Evolutionary conservation across 2,113 vertebrate species (phyloP), one percentile per base, ranked within the genome.

Genomic region (Leiothrix lutea): DNA sequence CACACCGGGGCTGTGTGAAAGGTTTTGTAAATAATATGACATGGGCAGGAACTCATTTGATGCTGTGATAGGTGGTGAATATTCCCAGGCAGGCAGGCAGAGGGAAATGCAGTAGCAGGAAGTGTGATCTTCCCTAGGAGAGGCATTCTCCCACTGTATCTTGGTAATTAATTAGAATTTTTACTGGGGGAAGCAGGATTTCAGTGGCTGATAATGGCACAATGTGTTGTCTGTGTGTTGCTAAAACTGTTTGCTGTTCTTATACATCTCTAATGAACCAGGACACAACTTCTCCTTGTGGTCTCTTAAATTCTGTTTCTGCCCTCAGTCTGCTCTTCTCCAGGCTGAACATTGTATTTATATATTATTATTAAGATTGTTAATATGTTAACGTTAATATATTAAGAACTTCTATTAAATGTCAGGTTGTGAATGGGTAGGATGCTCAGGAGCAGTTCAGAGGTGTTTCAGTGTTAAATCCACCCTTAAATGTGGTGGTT

Each of bases 1-100:
- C 1, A 8, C 54, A 67, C 69, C 14, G 61, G 77, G 96, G 64
- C 77, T 66, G 54, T 86, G 61, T 28, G 80, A 86, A 91, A 95
- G 82, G 86, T 80, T 94, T 92, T 88, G 94, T 86, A 95, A 97
- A 95, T 97, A 96, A 94, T 87, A 51, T 45, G 88, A 94, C 79
- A 67, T 4, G 9, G 88, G 48, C 58, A 95, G 80, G 86, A 80
- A 54, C 82, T 95, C 95, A 74, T 92, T 89, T 72, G 44, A 25
- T 78, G 65, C 70, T 81, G 77, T 79, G 92, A 95, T 80, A 91
- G 71, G 60, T 92, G 70, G 71, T 89, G 80, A 91, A 72, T 70
- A 81, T 85, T 92, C 66, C 86, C 15, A 33, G 44, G 18, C 33
- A 36, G 45, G 51, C 48, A 62, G 53, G 42, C 25, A 61, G 26